Evolutionary conservation across 2,888 invertebrate genomes (phyloP), one percentile per base, ranked within the genome.

Genomic region (Eristalinus sepulchralis): DNA sequence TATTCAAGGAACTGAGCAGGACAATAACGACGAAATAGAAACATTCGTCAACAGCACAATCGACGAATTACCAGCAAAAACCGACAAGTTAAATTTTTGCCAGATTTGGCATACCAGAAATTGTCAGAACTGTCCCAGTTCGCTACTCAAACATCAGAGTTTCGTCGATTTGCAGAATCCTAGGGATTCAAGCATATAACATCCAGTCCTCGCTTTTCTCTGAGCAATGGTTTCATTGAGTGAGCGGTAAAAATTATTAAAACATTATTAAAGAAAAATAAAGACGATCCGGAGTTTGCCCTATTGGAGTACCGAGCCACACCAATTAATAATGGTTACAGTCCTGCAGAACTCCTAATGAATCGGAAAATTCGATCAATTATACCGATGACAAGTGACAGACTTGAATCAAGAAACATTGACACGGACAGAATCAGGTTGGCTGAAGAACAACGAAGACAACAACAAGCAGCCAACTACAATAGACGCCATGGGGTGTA

Each of bases 1-100:
- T 22, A 60, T 27, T n/a, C n/a, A n/a, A n/a, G n/a, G n/a, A n/a
- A n/a, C n/a, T n/a, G n/a, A n/a, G n/a, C n/a, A n/a, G n/a, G n/a
- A n/a, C n/a, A n/a, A n/a, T n/a, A n/a, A 67, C 1, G 71, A 64
- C 5, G 62, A 73, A 59, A 62, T 80, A 9, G 72, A 80, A 11
- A 67, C 59, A 1, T 80, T 66, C 4, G 20, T 80, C 33, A 80
- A 80, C 57, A 72, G 72, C 66, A 67, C 73, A 13, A 22, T 80
- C 1, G 55, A 66, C 8, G 73, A 68, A 11, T 31, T 80, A n/a
- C 80, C 67, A 20, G 66, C 67, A 17, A 59, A 39, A 57, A 67
- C 66, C 1, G 67, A 80, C 2, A 73, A 67, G 11, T 47, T 80
- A n/a, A n/a, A n/a, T n/a, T 10, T 73, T 73, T 36, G 24, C 34